Base-by-base conservation (phyloP, 2,797 vertebrate genomes). In the Parotocinclus haroldoi region DNA sequence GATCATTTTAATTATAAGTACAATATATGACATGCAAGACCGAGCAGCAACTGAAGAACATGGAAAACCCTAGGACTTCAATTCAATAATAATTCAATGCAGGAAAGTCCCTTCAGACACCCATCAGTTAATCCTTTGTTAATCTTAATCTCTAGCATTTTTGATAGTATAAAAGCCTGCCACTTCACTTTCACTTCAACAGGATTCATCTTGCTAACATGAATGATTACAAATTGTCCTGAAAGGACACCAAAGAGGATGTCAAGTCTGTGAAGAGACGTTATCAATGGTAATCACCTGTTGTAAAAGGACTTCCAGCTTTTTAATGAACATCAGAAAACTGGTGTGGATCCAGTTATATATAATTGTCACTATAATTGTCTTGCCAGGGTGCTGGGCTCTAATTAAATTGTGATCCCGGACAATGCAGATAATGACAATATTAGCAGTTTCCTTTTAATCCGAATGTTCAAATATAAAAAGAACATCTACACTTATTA, bases 311-410 rank as follows among this genome's bases (percentile, higher is more conserved):
- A n/a, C 58, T 18, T 39, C 40, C 51, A 17, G 37, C 45, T 56
- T 68, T 71, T 68, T 72, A 68, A 72, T 50, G 39, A 68, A 64
- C 45, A 36, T 40, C 45, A 11, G 19, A 2, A 1, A 11, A 44
- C 36, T 53, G 45, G 48, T 44, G 58, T 17, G 4, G n/a, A 36
- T 59, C 17, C 11, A 40, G 62, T 57, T 54, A 58, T n/a, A n/a
- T n/a, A n/a, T n/a, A n/a, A n/a, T n/a, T n/a, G 66, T 50, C 66
- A 37, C 37, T 27, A 27, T 67, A 75, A 71, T 67, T 70, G 53
- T 52, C 37, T 10, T 63, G 14, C 52, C 58, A 52, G 45, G 56
- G 37, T 17, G n/a, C 55, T 7, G 49, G n/a, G 42, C 44, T 55
- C 2, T 38, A 40, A 67, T 61, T 66, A 36, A 52, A 40, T 52